Percentiles rank a stretch among this genome's conserved stretches.
These are phyloP conservation scores for Melanotaenia nigrans DNA, from an alignment of 2,797 vertebrate genomes.

Conservation along the genomic window DNA sequence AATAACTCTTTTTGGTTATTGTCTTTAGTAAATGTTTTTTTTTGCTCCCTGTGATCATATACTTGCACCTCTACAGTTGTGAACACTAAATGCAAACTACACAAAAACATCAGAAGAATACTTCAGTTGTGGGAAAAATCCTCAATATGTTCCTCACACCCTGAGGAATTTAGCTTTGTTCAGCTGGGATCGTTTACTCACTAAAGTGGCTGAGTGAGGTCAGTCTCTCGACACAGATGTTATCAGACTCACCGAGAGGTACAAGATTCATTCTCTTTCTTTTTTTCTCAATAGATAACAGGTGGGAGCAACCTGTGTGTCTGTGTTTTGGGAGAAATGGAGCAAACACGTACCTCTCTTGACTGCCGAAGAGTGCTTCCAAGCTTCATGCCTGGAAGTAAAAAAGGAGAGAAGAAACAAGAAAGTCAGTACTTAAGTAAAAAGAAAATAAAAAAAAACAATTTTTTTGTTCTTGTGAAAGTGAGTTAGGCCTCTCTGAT, in stretches of 20 bases:
- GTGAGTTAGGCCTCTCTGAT: slow-evolving; percentile 11
- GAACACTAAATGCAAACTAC: slow-evolving; percentile 2
- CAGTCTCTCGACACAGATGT: slow-evolving; percentile 67
- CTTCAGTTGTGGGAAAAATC: neutral
- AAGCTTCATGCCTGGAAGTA: slow-evolving; percentile 69
- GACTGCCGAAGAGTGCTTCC: slow-evolving; percentile 66
- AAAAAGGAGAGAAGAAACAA: slow-evolving; percentile 55
- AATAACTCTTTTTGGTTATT: neutral
- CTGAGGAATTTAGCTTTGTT: slow-evolving; percentile 16
- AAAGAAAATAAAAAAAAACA: slow-evolving; percentile 41
- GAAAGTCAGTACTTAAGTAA: slow-evolving; percentile 59
- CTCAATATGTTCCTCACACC: slow-evolving; percentile 13
- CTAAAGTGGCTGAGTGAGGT: slow-evolving; percentile 63
- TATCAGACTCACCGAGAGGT: slow-evolving; percentile 70
- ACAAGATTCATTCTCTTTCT: slow-evolving; percentile 66
- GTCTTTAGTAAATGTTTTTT: neutral
- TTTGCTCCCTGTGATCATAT: neutral
- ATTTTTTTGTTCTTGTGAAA: slow-evolving; percentile 31
- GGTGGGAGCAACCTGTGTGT: slow-evolving; percentile 49
- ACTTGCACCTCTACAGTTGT: neutral
- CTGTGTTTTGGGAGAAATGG: slow-evolving; percentile 68
- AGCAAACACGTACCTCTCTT: slow-evolving; percentile 75
- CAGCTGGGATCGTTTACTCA: slow-evolving; percentile 44
- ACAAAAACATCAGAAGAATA: neutral
- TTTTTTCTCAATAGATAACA: slow-evolving; percentile 58